Percentiles rank a stretch among this genome's conserved stretches.
Conservation (phyloP, 2,113 vertebrate genomes). For the Lasiurus cinereus region DNA sequence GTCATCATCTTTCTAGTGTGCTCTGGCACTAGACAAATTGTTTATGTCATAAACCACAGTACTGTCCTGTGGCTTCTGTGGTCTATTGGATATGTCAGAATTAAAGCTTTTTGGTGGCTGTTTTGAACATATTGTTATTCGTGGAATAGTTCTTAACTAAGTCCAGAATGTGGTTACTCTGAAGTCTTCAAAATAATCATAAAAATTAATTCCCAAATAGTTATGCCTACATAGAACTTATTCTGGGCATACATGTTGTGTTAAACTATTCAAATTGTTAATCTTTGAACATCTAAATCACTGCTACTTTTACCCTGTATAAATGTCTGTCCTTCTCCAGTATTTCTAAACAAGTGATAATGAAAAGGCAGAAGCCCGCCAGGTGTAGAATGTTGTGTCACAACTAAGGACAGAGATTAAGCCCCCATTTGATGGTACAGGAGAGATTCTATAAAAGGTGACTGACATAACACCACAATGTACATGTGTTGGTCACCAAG, state of each 20-base stretch:
- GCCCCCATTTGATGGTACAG: constrained; percentile 21
- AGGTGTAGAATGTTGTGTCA: neutral
- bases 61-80: constrained; percentile 77
- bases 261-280: constrained; percentile 51
- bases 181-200: constrained; percentile 33
- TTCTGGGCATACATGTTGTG: neutral
- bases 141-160: constrained; percentile 47
- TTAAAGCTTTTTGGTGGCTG: constrained; percentile 47
- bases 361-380: neutral
- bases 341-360: neutral
- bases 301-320: neutral
- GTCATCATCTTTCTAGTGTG: constrained; percentile 79
- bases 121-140: constrained; percentile 63
- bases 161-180: neutral
- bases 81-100: constrained; percentile 69
- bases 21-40: constrained; percentile 73
- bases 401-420: constrained; percentile 12
- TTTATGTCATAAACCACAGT: constrained; percentile 76
- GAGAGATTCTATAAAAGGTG: constrained; percentile 59
- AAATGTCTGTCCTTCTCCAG: neutral
- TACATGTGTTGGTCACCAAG: neutral
- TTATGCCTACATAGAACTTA: constrained; percentile 47
- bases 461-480: neutral
- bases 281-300: constrained; percentile 14
- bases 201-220: constrained; percentile 5